Evolutionary conservation across 2,797 vertebrate genomes (phyloP).

Genomic region (Catostomus latipinnis): DNA sequence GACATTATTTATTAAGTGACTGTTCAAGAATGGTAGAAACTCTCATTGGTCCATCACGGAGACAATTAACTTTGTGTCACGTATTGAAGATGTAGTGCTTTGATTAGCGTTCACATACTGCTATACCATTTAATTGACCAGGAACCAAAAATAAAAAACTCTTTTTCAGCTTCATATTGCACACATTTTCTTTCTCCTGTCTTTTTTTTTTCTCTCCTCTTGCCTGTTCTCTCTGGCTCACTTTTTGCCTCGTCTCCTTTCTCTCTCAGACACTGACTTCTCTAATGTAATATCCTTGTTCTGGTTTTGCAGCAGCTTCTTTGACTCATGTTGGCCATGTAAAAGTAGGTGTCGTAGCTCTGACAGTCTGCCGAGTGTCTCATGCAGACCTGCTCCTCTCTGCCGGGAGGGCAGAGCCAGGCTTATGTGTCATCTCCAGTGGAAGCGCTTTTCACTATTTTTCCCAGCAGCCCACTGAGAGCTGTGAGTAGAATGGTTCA

Average conservation of each 20-base stretch:
- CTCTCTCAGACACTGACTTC: neutral
- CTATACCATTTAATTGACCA: neutral
- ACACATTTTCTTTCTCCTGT: neutral
- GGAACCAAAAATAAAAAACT: too few relatives aligned
- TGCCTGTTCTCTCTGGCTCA: neutral
- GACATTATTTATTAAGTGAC: too few relatives aligned
- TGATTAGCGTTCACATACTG: neutral
- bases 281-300: conserved; percentile 23
- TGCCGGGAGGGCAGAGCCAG: conserved; percentile 8
- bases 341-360: conserved; percentile 21
- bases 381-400: conserved; percentile 20
- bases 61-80: neutral
- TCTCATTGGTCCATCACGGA: too few relatives aligned
- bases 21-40: too few relatives aligned
- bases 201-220: neutral
- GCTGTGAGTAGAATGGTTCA: conserved; percentile 2
- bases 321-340: conserved; percentile 26
- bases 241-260: neutral
- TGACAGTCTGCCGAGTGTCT: conserved; percentile 16
- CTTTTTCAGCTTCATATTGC: too few relatives aligned
- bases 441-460: conserved; percentile 21
- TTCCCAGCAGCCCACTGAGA: conserved; percentile 28
- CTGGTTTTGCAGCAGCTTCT: neutral
- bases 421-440: conserved; percentile 39
- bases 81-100: conserved; percentile 10